A percentile compares a stretch with the other conserved stretches of the same genome.
phyloP scores from a whole-genome alignment of 2,888 invertebrate genomes.

The Cerceris ruficornis region DNA sequence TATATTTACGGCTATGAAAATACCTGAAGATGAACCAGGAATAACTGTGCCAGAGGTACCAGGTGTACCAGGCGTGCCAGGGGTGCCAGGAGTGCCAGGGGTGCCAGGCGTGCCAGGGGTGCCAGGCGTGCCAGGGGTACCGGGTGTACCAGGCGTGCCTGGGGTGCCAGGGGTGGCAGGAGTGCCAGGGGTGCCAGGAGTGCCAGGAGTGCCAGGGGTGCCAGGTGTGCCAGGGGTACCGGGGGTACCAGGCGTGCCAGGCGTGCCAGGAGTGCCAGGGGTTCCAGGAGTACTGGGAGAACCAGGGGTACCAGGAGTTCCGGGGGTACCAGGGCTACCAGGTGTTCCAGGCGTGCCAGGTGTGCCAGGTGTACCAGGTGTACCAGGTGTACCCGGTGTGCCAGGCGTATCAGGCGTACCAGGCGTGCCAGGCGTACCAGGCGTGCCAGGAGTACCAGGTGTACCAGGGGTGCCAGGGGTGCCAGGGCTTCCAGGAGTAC shows the following conservation, averaged over 20 bases:
- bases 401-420: constrained; percentile 41
- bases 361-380: constrained; percentile 58
- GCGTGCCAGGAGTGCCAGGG: constrained; percentile 44
- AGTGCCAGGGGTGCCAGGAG: constrained; percentile 46
- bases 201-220: constrained; percentile 36
- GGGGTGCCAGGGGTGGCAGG: constrained; percentile 43
- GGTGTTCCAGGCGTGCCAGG: constrained; percentile 61
- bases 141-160: constrained; percentile 34
- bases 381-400: constrained; percentile 52
- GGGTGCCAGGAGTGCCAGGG: constrained; percentile 29
- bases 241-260: constrained; percentile 49
- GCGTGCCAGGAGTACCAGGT: constrained; percentile 55
- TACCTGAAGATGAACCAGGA: constrained; percentile 69
- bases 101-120: constrained; percentile 33
- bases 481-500: constrained; percentile 35
- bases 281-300: constrained; percentile 55
- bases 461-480: constrained; percentile 50
- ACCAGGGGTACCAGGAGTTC: constrained; percentile 35
- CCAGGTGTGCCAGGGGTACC: constrained; percentile 57
- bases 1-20: too few species aligned
- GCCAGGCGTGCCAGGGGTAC: constrained; percentile 34
- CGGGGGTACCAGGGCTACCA: constrained; percentile 40
- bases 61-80: constrained; percentile 43
- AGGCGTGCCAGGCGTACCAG: constrained; percentile 58
- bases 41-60: constrained; percentile 61